phyloP scores from a whole-genome alignment of 1,140 invertebrate genomes.

The Brachionus asplanchnoidis region DNA sequence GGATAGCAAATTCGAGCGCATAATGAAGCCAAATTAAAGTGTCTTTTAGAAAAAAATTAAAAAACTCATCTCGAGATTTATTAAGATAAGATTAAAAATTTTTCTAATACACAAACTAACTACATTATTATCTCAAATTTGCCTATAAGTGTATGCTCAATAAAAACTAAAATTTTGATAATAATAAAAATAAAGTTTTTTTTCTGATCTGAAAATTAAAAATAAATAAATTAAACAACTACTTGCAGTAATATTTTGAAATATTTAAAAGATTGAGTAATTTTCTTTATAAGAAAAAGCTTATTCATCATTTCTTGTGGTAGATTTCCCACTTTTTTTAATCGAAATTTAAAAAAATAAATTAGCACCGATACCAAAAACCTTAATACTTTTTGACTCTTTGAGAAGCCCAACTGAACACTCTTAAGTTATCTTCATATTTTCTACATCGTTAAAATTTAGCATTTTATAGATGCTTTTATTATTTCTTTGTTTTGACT shows the following conservation, averaged over 20 bases:
- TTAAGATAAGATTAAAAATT: not conserved
- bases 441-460: too few species aligned
- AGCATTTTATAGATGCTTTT: too few species aligned
- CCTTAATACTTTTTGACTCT: too few species aligned
- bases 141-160: not conserved
- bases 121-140: not conserved
- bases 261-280: too few species aligned
- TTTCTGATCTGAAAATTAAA: not conserved
- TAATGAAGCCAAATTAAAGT: not conserved
- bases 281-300: not conserved
- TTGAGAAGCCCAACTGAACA: too few species aligned
- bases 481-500: too few species aligned
- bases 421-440: too few species aligned
- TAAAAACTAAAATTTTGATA: not conserved
- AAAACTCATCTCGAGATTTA: not conserved
- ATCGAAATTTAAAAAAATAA: too few species aligned
- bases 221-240: not conserved
- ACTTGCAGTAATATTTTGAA: not conserved
- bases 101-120: not conserved
- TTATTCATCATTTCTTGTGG: not conserved
- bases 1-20: not conserved
- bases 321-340: too few species aligned
- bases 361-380: too few species aligned
- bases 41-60: not conserved
- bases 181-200: not conserved